Evolutionary conservation across 2,797 vertebrate genomes (phyloP), one percentile per base, ranked within the genome.

Genomic region (Periophthalmus magnuspinnatus): DNA sequence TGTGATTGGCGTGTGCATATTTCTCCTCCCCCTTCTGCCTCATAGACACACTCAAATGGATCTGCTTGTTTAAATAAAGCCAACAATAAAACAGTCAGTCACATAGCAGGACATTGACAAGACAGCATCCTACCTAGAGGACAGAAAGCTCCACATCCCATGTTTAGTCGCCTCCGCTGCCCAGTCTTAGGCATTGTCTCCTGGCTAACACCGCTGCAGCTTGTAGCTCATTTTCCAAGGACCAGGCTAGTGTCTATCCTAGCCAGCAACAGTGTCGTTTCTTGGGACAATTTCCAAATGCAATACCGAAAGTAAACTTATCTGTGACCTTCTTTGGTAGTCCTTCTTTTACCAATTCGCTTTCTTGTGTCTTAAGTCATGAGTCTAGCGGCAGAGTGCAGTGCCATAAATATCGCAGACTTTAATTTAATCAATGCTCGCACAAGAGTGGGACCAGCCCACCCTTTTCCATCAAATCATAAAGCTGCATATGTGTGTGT

Each of bases 141-240:
- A 88, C 95, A 96, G 84, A 96, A 90, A 16, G 95, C 95, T 94
- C 94, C 95, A 69, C 95, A 96, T 91, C 95, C 95, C 95, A 96
- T 96, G 70, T 67, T 93, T 80, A 76, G 67, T 72, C 81, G 19
- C 67, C 86, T 89, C 84, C 89, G 89, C 73, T 84, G 85, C 87
- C 84, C 70, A 68, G 75, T 11, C 65, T 85, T 56, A 22, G 80
- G 85, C 86, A 86, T 86, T 81, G 64, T 82, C 78, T 80, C 85
- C 78, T 65, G 80, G 81, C 77, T 74, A 75, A 65, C 72, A 68
- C 69, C 33, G 77, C 52, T 70, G 60, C 67, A 71, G 75, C 71
- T 67, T 72, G 69, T 66, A 63, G 71, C 70, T 86, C 77, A 81
- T 77, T 71, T 36, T 72, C 38, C 69, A 68, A 59, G 72, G 69